phyloP scores from a whole-genome alignment of 2,888 invertebrate genomes.

The Chrysolina americana region DNA sequence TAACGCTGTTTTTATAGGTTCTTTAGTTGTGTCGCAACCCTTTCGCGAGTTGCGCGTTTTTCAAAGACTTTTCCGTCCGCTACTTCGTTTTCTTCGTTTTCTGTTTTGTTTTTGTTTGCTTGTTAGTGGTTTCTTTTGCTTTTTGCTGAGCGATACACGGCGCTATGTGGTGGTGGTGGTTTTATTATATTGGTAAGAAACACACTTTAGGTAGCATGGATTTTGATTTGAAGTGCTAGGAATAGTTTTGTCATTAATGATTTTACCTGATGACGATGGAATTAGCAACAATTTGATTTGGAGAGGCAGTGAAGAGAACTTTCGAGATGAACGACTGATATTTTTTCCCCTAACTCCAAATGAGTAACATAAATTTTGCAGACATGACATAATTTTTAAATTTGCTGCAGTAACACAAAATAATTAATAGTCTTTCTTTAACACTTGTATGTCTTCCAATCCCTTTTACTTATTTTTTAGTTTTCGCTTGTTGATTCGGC shows the following conservation, averaged over 20 bases:
- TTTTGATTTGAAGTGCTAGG: slow-evolving; percentile 6
- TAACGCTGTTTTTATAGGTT: slow-evolving; percentile 41
- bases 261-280: neutral
- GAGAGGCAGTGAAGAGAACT: slow-evolving; percentile 2
- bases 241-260: neutral
- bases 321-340: neutral
- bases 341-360: neutral
- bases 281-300: slow-evolving; percentile 25
- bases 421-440: no score
- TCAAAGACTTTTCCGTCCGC: neutral
- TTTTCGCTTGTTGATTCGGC: no score
- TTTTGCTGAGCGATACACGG: slow-evolving; percentile 47
- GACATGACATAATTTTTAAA: neutral
- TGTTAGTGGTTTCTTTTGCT: slow-evolving; percentile 50
- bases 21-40: slow-evolving; percentile 39
- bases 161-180: slow-evolving; percentile 63
- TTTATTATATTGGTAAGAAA: slow-evolving; percentile 61
- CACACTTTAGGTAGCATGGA: slow-evolving; percentile 43
- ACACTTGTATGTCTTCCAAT: no score
- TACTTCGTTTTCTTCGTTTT: slow-evolving; percentile 26
- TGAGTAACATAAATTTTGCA: neutral
- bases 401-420: no score
- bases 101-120: slow-evolving; percentile 48
- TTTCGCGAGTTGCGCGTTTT: slow-evolving; percentile 30
- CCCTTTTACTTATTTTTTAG: no score